Evolutionary conservation across 2,797 vertebrate genomes (phyloP), one percentile per base, ranked within the genome.

Genomic region (Cirrhinus molitorella): DNA sequence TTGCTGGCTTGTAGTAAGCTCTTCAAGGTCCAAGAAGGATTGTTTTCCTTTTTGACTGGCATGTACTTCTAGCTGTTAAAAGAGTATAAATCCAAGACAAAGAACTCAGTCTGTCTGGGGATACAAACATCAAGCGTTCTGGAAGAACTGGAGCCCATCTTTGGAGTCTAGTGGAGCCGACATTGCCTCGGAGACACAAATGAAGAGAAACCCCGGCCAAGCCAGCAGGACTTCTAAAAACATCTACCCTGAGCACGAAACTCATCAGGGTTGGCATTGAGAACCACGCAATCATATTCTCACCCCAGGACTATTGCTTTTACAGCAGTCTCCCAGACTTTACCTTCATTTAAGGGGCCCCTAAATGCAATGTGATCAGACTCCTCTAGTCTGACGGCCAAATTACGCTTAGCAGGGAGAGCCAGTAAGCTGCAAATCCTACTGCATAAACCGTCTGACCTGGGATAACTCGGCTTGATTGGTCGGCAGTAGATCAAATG

Each of bases 341-440:
- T 77, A 68, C 53, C 66, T 76, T 87, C 45, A 80, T 83, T 87
- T 77, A 53, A 84, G 53, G 81, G 80, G 87, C 87, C 87, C 59
- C 68, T 12, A 51, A 61, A 84, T 25, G 63, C 67, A 72, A 87
- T 89, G 79, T 87, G 89, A 93, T 92, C 88, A 72, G 85, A 90
- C 93, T 88, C 87, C 85, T 85, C 83, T 72, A 74, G 74, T 81
- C 88, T 85, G 37, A 55, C 81, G 87, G 89, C 90, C 91, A 93
- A 92, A 86, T 88, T 89, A 87, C 85, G 83, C 79, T 85, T 85
- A 83, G 76, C 77, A 85, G 79, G 57, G 75, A 85, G 88, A 91
- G 89, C 92, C 91, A 93, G 90, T 91, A 91, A 90, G 91, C 85
- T 91, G 85, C 90, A 89, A 87, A 90, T 91, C 85, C 79, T 79